A percentile compares a stretch with the other conserved stretches of the same genome.
Evolutionary conservation across 2,113 vertebrate genomes (phyloP).

Genomic region (Thamnophis sirtalis): DNA sequence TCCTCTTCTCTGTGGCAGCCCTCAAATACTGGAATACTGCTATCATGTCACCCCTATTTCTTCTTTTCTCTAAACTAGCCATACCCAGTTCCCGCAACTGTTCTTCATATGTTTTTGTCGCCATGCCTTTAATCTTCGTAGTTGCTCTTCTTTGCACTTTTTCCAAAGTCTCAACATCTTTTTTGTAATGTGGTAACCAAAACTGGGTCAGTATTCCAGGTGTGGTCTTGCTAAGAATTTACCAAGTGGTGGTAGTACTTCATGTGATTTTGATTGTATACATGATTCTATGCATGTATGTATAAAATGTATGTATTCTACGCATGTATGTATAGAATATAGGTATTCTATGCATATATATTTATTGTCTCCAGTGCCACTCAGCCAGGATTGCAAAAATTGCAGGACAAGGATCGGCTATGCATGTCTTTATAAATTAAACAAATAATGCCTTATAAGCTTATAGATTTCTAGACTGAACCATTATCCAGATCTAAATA

Average conservation of each 20-base stretch:
- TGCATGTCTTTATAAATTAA: not conserved
- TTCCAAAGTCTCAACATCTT: not conserved
- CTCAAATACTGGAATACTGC: not conserved
- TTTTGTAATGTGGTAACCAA: not conserved
- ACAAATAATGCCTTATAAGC: not conserved
- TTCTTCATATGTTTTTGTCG: not conserved
- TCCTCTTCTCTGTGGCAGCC: not conserved
- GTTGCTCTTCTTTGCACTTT: not conserved
- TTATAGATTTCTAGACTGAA: not conserved
- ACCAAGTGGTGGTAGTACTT: not conserved
- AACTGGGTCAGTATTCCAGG: not conserved
- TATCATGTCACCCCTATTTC: not conserved
- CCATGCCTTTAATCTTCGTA: not conserved
- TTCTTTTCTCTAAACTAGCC: not conserved
- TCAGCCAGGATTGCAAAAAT: not conserved
- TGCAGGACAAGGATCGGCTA: not conserved
- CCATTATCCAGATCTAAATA: constrained; percentile 17
- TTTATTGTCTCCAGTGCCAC: not conserved
- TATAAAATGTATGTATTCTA: not conserved
- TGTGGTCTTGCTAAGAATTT: not conserved
- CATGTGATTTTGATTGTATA: not conserved
- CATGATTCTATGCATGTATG: not conserved
- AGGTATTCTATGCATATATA: not conserved
- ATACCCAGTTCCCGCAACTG: not conserved
- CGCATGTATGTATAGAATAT: not conserved